Evolutionary conservation across 2,797 vertebrate species (phyloP), one percentile per base, ranked within the genome.

Genomic region (Nothura maculosa): DNA sequence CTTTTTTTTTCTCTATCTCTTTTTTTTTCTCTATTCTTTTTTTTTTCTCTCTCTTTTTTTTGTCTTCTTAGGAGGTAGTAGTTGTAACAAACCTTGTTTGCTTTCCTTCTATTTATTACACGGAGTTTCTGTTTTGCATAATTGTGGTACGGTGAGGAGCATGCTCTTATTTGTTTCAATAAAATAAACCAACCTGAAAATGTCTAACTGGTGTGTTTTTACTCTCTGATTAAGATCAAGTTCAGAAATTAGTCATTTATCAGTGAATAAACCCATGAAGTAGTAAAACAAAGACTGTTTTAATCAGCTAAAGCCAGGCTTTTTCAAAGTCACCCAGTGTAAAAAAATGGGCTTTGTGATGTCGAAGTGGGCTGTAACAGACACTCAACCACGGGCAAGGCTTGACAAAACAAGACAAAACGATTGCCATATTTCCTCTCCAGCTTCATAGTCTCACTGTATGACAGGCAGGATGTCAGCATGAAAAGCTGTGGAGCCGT

Each of bases 231-330:
- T 22, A 68, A 75, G 58, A 48, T 4, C 42, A 43, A 60, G 77
- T 36, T 47, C 25, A 48, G 81, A 68, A 68, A 76, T 91, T 94
- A 95, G 34, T 94, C 92, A 78, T 8, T 77, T 13, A 1, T n/a
- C 3, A 6, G 69, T 1, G 3, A 78, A 20, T 30, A 73, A 84
- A 43, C 73, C 61, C 2, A 1, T 30, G 24, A 52, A 34, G 7
- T 1, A 25, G 55, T 15, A 36, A 52, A 10, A 2, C 2, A 17
- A 55, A 3, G 69, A 73, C 21, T 40, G 72, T 54, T 32, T 64
- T 8, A 3, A 27, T 27, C 48, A 36, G 58, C 60, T 68, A 48
- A 36, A 36, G 34, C n/a, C 45, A 50, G 45, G 16, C 32, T 64
- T 40, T 57, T 12, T 5, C 73, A 20, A 70, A 54, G 24, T 50